Conservation (phyloP, 2,113 vertebrate species). For the Puntigrus tetrazona region DNA sequence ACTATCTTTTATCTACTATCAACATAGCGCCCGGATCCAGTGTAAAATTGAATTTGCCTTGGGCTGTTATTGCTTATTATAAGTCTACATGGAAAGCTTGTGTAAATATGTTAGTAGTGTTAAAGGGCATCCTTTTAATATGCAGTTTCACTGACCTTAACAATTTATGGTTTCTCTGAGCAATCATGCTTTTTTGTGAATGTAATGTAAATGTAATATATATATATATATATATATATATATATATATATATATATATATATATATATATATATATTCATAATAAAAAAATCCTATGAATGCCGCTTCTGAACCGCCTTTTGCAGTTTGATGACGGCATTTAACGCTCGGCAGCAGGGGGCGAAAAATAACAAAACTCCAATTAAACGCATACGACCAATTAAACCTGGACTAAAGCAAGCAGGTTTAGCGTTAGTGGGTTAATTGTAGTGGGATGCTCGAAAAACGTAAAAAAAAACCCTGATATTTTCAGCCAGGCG, state of each 20-base stretch:
- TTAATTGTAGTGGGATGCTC: neutral
- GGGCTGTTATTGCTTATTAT: slow-evolving; percentile 4
- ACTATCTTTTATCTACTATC: neutral
- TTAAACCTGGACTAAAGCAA: neutral
- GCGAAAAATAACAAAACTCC: neutral
- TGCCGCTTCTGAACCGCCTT: neutral
- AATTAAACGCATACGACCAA: no score
- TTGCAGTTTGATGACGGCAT: neutral
- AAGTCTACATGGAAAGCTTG: neutral
- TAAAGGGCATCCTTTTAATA: slow-evolving; percentile 3
- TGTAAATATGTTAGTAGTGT: slow-evolving; percentile 23
- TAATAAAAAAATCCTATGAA: no score
- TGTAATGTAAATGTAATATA: neutral
- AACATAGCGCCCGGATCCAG: neutral
- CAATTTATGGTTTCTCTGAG: slow-evolving; percentile 6
- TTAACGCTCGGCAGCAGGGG: neutral
- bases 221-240: no score
- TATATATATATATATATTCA: no score
- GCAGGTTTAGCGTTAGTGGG: neutral
- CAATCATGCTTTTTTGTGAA: neutral
- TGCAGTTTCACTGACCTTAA: slow-evolving; percentile 13
- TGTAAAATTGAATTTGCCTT: neutral
- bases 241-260: no score
- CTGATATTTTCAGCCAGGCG: neutral
- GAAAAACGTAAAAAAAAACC: no score